Evolutionary conservation across 92 coral and sea anemone species (phyloP), one percentile per base, ranked within the genome.

Genomic region (Galaxea fascicularis): DNA sequence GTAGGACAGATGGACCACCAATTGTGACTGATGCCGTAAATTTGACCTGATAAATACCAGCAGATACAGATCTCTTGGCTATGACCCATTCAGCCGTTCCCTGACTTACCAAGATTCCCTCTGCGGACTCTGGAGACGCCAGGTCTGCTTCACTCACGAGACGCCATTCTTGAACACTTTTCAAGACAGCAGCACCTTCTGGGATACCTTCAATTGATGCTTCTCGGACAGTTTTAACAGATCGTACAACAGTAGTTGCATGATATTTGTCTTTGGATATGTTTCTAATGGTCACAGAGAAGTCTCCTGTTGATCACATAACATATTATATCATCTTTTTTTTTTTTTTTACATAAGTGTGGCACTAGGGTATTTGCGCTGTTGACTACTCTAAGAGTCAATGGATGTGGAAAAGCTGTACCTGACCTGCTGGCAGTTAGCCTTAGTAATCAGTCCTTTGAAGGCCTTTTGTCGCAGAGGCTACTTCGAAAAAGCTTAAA

Each of bases 31-130:
- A 52, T 0, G 68, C 78, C 31, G 29, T 81, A 31, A 81, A 81
- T 59, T 81, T 81, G 57, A 81, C 77, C 41, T 52, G 77, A 24
- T 68, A 71, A 52, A 71, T 68, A 31, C 85, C 85, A 10, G 68
- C 30, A 14, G 77, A 53, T 35, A 81, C 29, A 45, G 51, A 30
- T 53, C 77, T 52, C 65, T 45, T 81, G 5, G 52, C 69, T 53
- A 81, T 81, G 52, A 46, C 69, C 85, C 85, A 81, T 54, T 78
- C 83, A 46, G 73, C 27, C 10, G 72, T 78, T 28, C 83, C 73
- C 64, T 78, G 46, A 45, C 83, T 78, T 47, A 78, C 73, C 20
- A 45, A 46, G 10, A 27, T 29, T 41, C 73, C 83, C 9, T 63
- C 71, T 63, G 45, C 59, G 16, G 83, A 76, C 56, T 58, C 54